Evolutionary conservation across 2,888 invertebrate species (phyloP).

Genomic region (Eupithecia exiguata): DNA sequence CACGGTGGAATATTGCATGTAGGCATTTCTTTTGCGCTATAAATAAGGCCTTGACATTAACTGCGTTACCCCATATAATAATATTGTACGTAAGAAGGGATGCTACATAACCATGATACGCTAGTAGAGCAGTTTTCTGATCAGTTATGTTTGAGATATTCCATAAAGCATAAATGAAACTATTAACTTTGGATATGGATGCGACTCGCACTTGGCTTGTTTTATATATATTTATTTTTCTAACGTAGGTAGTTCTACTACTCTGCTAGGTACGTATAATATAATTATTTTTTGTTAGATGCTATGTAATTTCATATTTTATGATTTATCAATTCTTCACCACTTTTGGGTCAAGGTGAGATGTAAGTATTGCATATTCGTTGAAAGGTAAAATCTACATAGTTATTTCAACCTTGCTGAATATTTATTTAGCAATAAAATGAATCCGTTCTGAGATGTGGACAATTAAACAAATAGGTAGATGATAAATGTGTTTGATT

Average conservation of each 20-base stretch:
- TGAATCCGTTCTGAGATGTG: conserved; percentile 50
- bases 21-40: too few species aligned
- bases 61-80: too few species aligned
- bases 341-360: conserved; percentile 72
- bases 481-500: neutral
- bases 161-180: too few species aligned
- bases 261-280: neutral
- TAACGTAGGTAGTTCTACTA: neutral
- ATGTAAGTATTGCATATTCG: conserved; percentile 62
- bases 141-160: too few species aligned
- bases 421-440: conserved; percentile 67
- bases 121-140: too few species aligned
- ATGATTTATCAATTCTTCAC: conserved; percentile 52
- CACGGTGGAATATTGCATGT: too few species aligned
- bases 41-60: too few species aligned
- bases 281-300: neutral
- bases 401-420: conserved; percentile 70
- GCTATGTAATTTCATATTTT: neutral
- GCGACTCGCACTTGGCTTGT: neutral
- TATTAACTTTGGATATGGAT: too few species aligned
- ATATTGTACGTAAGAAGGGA: too few species aligned
- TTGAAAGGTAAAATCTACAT: conserved; percentile 76
- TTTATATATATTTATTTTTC: neutral
- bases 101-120: too few species aligned
- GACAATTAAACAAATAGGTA: conserved; percentile 23